These are phyloP conservation scores for Poecilia latipinna DNA, from an alignment of 2,113 vertebrate species.

Conservation along the genomic window DNA sequence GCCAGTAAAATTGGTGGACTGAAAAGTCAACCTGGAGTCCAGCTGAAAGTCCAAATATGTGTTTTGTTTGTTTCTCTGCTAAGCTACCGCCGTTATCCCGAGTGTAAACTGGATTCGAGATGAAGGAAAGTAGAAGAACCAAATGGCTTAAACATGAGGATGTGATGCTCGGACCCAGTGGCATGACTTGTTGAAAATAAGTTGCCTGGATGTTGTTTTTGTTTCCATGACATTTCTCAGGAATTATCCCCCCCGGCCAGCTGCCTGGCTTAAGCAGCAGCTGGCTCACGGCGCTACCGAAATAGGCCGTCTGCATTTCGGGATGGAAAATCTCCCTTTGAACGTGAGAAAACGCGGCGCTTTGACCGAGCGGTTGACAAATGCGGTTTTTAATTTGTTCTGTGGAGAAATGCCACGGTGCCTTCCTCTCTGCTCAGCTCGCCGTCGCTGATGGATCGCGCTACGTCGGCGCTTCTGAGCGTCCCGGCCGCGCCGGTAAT, in stretches of 20 bases:
- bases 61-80: background rate
- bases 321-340: conserved; percentile 46
- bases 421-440: conserved; percentile 10
- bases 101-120: background rate
- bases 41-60: too few relatives aligned
- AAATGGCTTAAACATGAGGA: background rate
- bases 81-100: background rate
- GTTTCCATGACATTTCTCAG: conserved; percentile 61
- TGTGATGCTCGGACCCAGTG: conserved; percentile 1
- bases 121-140: background rate
- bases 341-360: conserved; percentile 21
- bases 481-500: conserved; percentile 11
- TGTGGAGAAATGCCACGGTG: conserved; percentile 1
- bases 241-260: conserved; percentile 21
- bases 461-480: background rate
- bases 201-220: conserved; percentile 51
- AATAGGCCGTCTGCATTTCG: conserved; percentile 34
- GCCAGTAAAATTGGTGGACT: too few relatives aligned
- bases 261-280: conserved; percentile 34
- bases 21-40: too few relatives aligned
- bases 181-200: background rate
- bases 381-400: conserved; percentile 39
- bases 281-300: conserved; percentile 20
- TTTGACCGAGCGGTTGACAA: conserved; percentile 23
- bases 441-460: conserved; percentile 31